A percentile compares a stretch with the other conserved stretches of the same genome.
Evolutionary conservation across 2,888 invertebrate species (phyloP).

Genomic region (Agonopterix subpropinquella): DNA sequence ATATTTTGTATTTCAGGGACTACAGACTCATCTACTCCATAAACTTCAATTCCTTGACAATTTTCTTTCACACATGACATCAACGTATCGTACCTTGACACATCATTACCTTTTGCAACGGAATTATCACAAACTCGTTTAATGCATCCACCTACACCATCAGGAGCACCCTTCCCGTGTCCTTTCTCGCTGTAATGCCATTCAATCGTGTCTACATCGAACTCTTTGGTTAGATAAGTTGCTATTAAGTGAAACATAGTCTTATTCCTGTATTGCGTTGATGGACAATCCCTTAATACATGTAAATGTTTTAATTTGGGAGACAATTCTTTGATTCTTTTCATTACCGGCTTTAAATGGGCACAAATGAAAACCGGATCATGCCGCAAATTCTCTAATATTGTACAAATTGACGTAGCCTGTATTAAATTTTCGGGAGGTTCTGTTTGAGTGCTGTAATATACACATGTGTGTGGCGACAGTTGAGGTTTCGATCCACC

Average conservation of each 20-base stretch:
- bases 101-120: conserved; percentile 12
- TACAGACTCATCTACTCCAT: background rate
- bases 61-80: background rate
- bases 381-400: background rate
- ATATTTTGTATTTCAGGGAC: background rate
- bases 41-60: background rate
- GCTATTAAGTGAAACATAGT: background rate
- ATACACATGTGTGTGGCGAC: background rate
- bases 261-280: background rate
- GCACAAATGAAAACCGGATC: conserved; percentile 1
- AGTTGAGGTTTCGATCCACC: background rate
- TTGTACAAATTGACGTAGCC: background rate
- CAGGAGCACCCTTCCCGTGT: conserved; percentile 18
- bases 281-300: background rate
- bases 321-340: background rate
- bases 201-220: background rate
- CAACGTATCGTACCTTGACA: background rate
- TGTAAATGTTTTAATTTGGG: background rate
- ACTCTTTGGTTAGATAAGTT: background rate
- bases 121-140: conserved; percentile 15
- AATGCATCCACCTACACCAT: conserved; percentile 14
- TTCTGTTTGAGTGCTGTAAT: background rate
- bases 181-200: conserved; percentile 18
- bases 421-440: background rate
- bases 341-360: background rate